Conservation (phyloP, 2,888 invertebrate species). For the Melitaea athalia region DNA sequence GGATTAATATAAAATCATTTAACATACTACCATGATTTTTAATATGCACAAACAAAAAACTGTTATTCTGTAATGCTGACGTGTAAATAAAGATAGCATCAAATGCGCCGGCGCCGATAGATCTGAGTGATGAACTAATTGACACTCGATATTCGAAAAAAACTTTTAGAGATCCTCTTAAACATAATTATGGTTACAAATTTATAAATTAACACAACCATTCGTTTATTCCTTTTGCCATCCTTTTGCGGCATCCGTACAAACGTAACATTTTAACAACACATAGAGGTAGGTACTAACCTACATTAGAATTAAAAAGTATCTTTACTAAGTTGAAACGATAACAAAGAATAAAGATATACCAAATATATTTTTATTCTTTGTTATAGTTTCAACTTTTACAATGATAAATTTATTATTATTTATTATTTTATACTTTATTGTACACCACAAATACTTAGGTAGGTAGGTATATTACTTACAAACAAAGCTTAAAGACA, state of each 20-base stretch:
- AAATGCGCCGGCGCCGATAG: constrained; percentile 51
- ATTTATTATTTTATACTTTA: too few species aligned
- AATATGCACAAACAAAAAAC: constrained; percentile 17
- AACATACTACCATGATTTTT: constrained; percentile 11
- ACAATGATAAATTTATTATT: too few species aligned
- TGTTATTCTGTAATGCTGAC: constrained; percentile 55
- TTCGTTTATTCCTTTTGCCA: constrained; percentile 38
- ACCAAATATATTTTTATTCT: too few species aligned
- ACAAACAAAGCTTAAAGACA: too few species aligned
- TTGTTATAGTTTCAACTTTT: too few species aligned
- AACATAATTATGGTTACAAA: constrained; percentile 46
- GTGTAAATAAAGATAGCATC: constrained; percentile 54
- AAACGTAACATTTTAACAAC: background rate
- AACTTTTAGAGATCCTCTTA: constrained; percentile 46
- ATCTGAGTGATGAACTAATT: constrained; percentile 71
- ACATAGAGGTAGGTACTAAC: too few species aligned
- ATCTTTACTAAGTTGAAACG: too few species aligned
- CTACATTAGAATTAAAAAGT: too few species aligned
- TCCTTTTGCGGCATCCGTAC: constrained; percentile 16
- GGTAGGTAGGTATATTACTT: too few species aligned
- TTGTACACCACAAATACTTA: too few species aligned
- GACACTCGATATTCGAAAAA: constrained; percentile 67
- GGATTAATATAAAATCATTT: background rate
- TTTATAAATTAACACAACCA: constrained; percentile 48
- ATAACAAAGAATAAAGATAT: too few species aligned